Evolutionary conservation across 2,797 vertebrate genomes (phyloP), one percentile per base, ranked within the genome.

Genomic region (Leptodactylus fallax): DNA sequence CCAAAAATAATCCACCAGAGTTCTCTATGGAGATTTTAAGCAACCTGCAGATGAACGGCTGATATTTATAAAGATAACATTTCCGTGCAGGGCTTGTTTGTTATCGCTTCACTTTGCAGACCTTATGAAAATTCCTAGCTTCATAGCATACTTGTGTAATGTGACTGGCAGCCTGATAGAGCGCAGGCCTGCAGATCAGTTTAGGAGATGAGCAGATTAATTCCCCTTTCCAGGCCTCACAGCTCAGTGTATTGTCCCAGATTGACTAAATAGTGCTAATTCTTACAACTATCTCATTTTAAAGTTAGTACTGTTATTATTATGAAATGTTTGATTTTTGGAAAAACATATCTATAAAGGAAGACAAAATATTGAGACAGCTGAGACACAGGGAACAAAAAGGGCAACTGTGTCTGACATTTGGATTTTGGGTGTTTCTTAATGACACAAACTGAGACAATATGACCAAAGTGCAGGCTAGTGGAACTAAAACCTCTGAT

Each of bases 41-140:
- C 47, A 56, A 27, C 7, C 21, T 13, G 23, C 13, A 85, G 49
- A 81, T 51, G 60, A 63, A 69, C 19, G 14, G 19, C 51, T 49
- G 81, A 84, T 83, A 27, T 76, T 87, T 81, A 81, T 51, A 63
- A 67, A 51, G 87, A 89, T 89, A 89, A 86, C 69, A 89, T 83
- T 77, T 82, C 49, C 27, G 83, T 17, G 14, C 25, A 72, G 45
- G 79, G 79, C 58, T 86, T 85, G 71, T 82, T 81, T 77, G 79
- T 86, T 89, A 89, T 89, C 84, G 45, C 78, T 81, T 60, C 11
- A 56, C 78, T 85, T 77, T 76, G 69, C 79, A 67, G 56, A 78
- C 47, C 17, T 82, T 58, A 65, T 85, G 79, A 78, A 76, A 82
- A 86, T 89, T 86, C 71, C 71, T 65, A 8, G 63, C 69, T 85